Percentiles rank a stretch among this genome's conserved stretches.
phyloP scores from a whole-genome alignment of 2,113 vertebrate species.

The Alouatta palliata region DNA sequence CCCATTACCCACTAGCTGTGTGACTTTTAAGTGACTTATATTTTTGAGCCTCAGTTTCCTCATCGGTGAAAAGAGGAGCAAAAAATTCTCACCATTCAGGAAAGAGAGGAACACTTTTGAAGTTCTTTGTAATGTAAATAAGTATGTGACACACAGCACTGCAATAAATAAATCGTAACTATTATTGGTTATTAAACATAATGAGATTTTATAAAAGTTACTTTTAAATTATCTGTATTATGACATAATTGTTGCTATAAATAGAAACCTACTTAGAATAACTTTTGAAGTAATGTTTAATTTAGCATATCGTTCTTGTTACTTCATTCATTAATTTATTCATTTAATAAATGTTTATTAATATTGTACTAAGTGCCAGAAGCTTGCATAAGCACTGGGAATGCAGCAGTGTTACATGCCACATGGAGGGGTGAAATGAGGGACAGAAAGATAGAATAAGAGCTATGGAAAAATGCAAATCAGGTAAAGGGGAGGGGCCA shows the following conservation, averaged over 20 bases:
- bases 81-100: not conserved
- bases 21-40: not conserved
- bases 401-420: not conserved
- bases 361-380: not conserved
- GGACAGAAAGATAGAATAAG: not conserved
- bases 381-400: not conserved
- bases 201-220: not conserved
- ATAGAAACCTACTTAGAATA: slow-evolving; percentile 28
- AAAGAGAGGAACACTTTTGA: not conserved
- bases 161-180: not conserved
- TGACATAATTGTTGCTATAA: not conserved
- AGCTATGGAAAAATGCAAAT: not conserved
- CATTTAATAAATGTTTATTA: slow-evolving; percentile 12
- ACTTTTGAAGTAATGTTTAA: slow-evolving; percentile 32
- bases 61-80: not conserved
- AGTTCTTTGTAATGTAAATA: not conserved
- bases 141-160: not conserved
- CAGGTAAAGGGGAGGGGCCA: fast-evolving
- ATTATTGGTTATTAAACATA: not conserved
- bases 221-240: slow-evolving; percentile 1
- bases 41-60: not conserved
- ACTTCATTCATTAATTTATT: not conserved
- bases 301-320: not conserved
- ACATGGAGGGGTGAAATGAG: not conserved
- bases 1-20: not conserved